Conservation (phyloP, 2,113 vertebrate species). For the Ivindomyrus marchei region DNA sequence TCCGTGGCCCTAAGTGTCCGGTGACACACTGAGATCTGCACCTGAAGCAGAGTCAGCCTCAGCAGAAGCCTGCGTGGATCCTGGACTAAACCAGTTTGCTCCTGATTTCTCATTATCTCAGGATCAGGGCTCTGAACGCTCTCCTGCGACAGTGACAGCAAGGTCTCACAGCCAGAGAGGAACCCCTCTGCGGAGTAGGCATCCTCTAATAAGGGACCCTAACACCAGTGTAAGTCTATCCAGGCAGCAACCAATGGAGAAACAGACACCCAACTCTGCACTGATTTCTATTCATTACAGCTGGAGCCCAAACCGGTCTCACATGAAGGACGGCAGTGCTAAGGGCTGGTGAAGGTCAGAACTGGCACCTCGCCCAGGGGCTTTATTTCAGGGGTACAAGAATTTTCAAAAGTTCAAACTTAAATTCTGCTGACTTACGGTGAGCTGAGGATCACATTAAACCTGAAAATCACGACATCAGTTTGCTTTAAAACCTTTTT, state of each 20-base stretch:
- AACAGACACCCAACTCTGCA: neutral
- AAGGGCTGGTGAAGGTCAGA: neutral
- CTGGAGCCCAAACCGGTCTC: neutral
- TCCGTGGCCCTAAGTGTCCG: neutral
- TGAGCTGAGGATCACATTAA: neutral
- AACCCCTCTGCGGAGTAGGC: neutral
- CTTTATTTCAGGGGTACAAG: neutral
- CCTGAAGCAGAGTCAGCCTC: neutral
- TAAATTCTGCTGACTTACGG: neutral
- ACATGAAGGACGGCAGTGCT: neutral
- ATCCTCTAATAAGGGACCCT: neutral
- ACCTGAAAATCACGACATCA: neutral
- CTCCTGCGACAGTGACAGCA: neutral
- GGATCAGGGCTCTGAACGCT: neutral
- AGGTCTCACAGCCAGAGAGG: neutral
- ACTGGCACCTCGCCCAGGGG: neutral
- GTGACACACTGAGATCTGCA: neutral
- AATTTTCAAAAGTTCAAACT: neutral
- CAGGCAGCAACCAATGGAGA: neutral
- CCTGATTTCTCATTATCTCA: neutral
- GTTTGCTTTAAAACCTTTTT: neutral
- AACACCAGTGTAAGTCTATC: neutral
- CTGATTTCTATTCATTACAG: neutral
- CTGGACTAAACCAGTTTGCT: neutral
- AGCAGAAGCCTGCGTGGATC: neutral